Evolutionary conservation across 2,888 invertebrate genomes (phyloP).

Genomic region (Melieria crassipennis): DNA sequence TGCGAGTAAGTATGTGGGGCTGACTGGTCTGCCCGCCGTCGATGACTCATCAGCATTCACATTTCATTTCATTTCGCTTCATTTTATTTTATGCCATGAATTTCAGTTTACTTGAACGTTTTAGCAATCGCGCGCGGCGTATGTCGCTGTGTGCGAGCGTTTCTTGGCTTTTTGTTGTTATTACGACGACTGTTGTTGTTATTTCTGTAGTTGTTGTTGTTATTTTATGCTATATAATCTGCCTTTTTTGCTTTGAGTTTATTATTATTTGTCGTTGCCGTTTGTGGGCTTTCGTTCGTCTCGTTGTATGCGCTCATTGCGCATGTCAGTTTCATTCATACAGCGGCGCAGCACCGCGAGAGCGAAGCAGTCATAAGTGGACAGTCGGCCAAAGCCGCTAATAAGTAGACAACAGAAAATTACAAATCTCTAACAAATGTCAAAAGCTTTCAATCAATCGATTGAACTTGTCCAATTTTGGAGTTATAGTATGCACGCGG

Average conservation of each 20-base stretch:
- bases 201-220: conserved; percentile 24
- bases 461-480: too few relatives aligned
- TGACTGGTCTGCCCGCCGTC: not conserved
- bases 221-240: conserved; percentile 17
- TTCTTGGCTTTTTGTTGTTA: conserved; percentile 22
- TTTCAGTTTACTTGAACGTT: conserved; percentile 14
- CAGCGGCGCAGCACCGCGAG: conserved; percentile 13
- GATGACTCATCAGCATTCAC: conserved; percentile 32
- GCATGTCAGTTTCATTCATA: conserved; percentile 52
- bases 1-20: too few relatives aligned
- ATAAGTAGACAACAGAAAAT: not conserved
- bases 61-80: too few relatives aligned
- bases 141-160: not conserved
- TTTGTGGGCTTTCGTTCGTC: not conserved
- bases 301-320: conserved; percentile 27
- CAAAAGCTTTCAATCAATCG: too few relatives aligned
- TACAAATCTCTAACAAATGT: not conserved
- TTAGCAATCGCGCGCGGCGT: conserved; percentile 13
- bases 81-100: not conserved
- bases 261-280: not conserved
- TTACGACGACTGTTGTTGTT: conserved; percentile 22
- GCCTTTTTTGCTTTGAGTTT: conserved; percentile 12
- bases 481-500: too few relatives aligned
- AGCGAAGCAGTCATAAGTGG: too few relatives aligned
- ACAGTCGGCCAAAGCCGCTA: conserved; percentile 10